phyloP scores from a whole-genome alignment of 2,113 vertebrate genomes.

The Seriola dumerili region DNA sequence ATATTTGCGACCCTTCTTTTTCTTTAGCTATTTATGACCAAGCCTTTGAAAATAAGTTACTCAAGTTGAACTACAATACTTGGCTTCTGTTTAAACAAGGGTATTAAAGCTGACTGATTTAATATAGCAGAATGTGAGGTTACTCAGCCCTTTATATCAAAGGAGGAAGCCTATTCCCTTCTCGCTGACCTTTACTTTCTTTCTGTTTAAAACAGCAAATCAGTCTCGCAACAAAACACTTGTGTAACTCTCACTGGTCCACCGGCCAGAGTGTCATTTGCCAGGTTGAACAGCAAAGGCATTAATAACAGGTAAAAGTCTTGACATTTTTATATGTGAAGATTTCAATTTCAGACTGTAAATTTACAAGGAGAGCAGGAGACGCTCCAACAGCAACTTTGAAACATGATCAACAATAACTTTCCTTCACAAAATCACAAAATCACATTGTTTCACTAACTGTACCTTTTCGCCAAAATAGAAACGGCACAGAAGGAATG shows the following conservation, averaged over 20 bases:
- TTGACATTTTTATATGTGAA: conserved; percentile 43
- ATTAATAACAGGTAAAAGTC: conserved; percentile 24
- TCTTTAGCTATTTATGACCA: conserved; percentile 54
- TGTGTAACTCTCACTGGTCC: conserved; percentile 9
- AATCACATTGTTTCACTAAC: not conserved
- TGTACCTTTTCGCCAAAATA: conserved; percentile 17
- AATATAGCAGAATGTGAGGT: conserved; percentile 61
- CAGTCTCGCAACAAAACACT: conserved; percentile 9
- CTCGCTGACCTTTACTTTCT: conserved; percentile 57
- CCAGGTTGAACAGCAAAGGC: conserved; percentile 16
- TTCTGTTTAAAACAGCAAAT: conserved; percentile 47
- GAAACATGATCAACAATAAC: conserved; percentile 41
- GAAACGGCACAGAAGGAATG: not conserved
- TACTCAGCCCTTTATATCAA: conserved; percentile 62
- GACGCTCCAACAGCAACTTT: conserved; percentile 40
- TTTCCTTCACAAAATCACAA: conserved; percentile 3
- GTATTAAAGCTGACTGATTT: conserved; percentile 72
- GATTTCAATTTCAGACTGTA: conserved; percentile 27
- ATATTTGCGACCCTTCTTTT: conserved; percentile 68
- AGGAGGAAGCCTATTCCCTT: conserved; percentile 41
- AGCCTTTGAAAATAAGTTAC: conserved; percentile 68
- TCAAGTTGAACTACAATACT: conserved; percentile 63
- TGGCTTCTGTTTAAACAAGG: conserved; percentile 61
- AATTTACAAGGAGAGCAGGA: conserved; percentile 42
- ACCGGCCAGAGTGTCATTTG: conserved; percentile 32